These are phyloP conservation scores for Sitta carolinensis DNA, from an alignment of 2,797 vertebrate genomes.

Conservation along the genomic window DNA sequence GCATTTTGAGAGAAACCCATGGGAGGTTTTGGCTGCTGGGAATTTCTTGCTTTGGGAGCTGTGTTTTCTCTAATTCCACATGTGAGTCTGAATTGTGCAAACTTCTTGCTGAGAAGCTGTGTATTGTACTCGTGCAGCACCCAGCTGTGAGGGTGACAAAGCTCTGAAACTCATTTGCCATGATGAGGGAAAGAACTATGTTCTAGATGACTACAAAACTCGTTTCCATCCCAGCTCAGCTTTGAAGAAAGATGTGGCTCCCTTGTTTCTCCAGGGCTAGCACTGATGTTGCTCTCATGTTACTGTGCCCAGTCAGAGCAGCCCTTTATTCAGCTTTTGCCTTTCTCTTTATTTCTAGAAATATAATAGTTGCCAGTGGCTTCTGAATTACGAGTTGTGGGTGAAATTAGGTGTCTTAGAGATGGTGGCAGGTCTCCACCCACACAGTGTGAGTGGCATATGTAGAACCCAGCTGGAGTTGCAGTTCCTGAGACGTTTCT, in stretches of 20 bases:
- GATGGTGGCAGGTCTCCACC: not conserved
- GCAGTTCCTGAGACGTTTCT: not conserved
- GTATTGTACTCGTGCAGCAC: not conserved
- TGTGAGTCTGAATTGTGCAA: not conserved
- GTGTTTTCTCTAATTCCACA: not conserved
- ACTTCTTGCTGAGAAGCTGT: not conserved
- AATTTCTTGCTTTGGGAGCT: not conserved
- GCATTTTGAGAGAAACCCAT: not conserved
- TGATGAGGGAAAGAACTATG: not conserved
- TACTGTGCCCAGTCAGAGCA: not conserved
- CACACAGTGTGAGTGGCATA: accelerated
- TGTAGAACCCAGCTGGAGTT: not conserved
- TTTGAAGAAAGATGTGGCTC: not conserved
- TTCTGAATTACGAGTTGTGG: not conserved
- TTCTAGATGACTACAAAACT: not conserved
- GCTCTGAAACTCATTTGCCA: not conserved
- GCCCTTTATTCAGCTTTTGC: not conserved
- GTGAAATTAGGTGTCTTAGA: not conserved
- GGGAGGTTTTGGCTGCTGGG: not conserved
- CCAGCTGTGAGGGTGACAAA: constrained; percentile 6
- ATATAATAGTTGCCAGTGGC: not conserved
- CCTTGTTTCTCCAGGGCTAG: not conserved
- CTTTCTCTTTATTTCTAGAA: not conserved
- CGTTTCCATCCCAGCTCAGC: not conserved
- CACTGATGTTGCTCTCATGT: not conserved